Evolutionary conservation across 2,888 invertebrate species (phyloP), one percentile per base, ranked within the genome.

Genomic region (Melitaea athalia): DNA sequence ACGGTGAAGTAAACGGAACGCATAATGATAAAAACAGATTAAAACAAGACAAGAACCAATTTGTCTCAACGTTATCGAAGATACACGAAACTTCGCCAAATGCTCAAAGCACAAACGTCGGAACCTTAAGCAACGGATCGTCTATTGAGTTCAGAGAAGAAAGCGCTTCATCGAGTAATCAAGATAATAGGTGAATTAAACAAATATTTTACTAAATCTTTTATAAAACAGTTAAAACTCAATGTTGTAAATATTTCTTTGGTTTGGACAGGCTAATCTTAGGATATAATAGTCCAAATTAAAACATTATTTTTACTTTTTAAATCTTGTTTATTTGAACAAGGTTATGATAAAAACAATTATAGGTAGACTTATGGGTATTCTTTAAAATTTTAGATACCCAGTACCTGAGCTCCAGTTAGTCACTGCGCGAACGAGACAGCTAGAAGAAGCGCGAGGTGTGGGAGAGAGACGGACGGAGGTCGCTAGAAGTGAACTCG

Each of bases 371-470:
- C n/a, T n/a, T 49, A n/a, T 3, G n/a, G n/a, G 5, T n/a, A 49
- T n/a, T n/a, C n/a, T n/a, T 49, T 49, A 6, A 49, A 49, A n/a
- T 47, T 67, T 14, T 79, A 93, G 93, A 79, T 92, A 92, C 81
- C 88, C 89, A 65, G 86, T 79, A 65, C 82, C 89, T 38, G 93
- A 93, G 76, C 88, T 95, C 57, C 95, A 96, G 81, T 93, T 96
- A 69, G 97, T 97, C 49, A 95, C 95, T 15, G 95, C 95, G 63
- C 92, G 96, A 43, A 95, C 96, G 12, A 94, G 95, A 74, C 96
- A 96, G 84, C 95, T 97, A 77, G 96, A 96, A 79, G 93, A 94
- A 76, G 93, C 95, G 31, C 89, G 94, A 2, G 94, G 94, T 55
- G 95, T 95, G 74, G 85, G 94, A 52, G 93, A 94, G 70, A 94